Conservation (phyloP, 1,140 invertebrate genomes). For the Pseudachorutes palmiensis region DNA sequence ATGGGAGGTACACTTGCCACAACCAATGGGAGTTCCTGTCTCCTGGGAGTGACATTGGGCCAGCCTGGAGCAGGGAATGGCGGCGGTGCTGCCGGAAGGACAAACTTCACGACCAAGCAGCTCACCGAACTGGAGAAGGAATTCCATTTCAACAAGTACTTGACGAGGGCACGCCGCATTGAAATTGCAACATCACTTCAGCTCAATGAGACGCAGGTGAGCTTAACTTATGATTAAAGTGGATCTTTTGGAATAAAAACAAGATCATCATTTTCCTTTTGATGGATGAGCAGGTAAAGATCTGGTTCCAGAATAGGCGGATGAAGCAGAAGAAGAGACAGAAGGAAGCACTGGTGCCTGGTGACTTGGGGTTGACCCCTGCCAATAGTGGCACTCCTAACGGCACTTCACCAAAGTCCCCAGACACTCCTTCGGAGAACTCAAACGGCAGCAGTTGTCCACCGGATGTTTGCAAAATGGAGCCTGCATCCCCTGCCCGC, state of each 20-base stretch:
- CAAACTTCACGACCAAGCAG: slow-evolving; percentile 98
- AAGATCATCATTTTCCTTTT: too few relatives aligned
- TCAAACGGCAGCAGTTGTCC: slow-evolving; percentile 38
- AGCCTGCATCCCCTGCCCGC: slow-evolving; percentile 25
- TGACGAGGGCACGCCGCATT: slow-evolving; percentile 88
- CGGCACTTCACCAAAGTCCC: slow-evolving; percentile 36
- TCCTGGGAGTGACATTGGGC: slow-evolving; percentile 24
- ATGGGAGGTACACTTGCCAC: slow-evolving; percentile 18
- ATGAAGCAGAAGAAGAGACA: slow-evolving; percentile 92
- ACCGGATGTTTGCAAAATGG: slow-evolving; percentile 32
- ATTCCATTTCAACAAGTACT: slow-evolving; percentile 98
- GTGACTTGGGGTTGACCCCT: slow-evolving; percentile 45
- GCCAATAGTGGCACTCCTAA: too few relatives aligned
- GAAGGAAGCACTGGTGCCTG: slow-evolving; percentile 74
- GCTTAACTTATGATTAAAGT: not conserved
- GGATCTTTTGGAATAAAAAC: too few relatives aligned
- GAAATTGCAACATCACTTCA: slow-evolving; percentile 94
- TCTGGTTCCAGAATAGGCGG: slow-evolving; percentile 85
- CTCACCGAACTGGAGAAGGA: slow-evolving; percentile 97
- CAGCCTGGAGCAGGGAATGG: slow-evolving; percentile 16
- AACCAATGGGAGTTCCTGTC: slow-evolving; percentile 25
- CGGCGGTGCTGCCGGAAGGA: slow-evolving; percentile 74
- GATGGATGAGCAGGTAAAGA: slow-evolving; percentile 69
- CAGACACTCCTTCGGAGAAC: slow-evolving; percentile 38
- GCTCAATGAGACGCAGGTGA: slow-evolving; percentile 88